These are phyloP conservation scores for Plagiodera versicolora DNA, from an alignment of 2,888 invertebrate genomes.

Conservation along the genomic window DNA sequence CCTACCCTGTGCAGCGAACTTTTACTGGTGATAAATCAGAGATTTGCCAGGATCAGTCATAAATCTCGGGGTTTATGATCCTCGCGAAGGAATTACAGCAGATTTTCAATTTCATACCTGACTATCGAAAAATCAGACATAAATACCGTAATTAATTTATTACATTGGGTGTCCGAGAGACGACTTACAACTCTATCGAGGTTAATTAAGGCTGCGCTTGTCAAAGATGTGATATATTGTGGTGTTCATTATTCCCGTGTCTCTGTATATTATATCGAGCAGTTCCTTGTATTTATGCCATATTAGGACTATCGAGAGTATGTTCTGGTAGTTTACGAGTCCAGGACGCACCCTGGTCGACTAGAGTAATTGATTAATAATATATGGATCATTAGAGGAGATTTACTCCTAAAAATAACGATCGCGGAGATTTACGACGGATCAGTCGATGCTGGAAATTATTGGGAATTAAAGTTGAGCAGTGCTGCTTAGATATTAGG, in stretches of 20 bases:
- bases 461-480: no score
- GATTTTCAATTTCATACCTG: slow-evolving; percentile 31
- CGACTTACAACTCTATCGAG: slow-evolving; percentile 36
- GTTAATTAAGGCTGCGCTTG: slow-evolving; percentile 35
- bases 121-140: slow-evolving; percentile 28
- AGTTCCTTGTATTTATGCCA: slow-evolving; percentile 26
- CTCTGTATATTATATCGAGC: slow-evolving; percentile 28
- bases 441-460: not conserved
- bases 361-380: slow-evolving; percentile 7
- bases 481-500: no score
- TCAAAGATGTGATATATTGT: slow-evolving; percentile 36
- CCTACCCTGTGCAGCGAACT: not conserved
- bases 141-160: slow-evolving; percentile 34
- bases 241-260: slow-evolving; percentile 29
- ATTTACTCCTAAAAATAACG: not conserved
- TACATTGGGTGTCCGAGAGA: slow-evolving; percentile 24
- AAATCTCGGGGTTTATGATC: slow-evolving; percentile 29
- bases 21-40: slow-evolving; percentile 22
- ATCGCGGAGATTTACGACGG: not conserved
- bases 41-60: slow-evolving; percentile 26
- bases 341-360: slow-evolving; percentile 7
- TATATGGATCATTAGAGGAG: not conserved
- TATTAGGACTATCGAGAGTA: slow-evolving; percentile 23
- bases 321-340: slow-evolving; percentile 14
- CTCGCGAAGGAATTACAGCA: slow-evolving; percentile 27